Conservation (phyloP, 2,888 invertebrate species). For the Chymomyza procnemis region DNA sequence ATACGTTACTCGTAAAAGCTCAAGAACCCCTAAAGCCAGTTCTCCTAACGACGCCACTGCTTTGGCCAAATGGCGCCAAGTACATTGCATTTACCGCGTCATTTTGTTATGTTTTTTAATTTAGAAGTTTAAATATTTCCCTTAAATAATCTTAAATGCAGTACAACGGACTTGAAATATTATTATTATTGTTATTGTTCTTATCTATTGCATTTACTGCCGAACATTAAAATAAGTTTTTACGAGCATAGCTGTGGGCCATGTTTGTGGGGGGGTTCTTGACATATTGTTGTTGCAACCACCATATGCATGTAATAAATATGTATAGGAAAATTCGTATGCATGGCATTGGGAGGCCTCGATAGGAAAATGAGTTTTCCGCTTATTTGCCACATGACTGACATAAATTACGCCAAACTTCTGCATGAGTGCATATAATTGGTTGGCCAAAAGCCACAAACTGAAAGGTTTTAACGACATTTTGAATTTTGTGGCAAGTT, state of each 20-base stretch:
- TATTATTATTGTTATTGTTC: not conserved
- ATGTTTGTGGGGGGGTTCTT: constrained; percentile 27
- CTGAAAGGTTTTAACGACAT: constrained; percentile 3
- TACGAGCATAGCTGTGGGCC: not conserved
- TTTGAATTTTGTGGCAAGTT: not conserved
- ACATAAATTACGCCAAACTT: constrained; percentile 67
- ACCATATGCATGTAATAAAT: constrained; percentile 10
- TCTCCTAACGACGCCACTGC: not conserved
- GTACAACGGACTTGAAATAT: constrained; percentile 9
- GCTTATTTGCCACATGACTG: constrained; percentile 51
- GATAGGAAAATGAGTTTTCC: constrained; percentile 64
- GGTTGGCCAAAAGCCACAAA: not conserved
- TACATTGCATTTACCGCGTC: not conserved
- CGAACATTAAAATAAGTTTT: constrained; percentile 20
- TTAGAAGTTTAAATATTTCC: not conserved
- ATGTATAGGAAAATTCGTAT: constrained; percentile 32
- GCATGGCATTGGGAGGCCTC: constrained; percentile 42
- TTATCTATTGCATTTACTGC: constrained; percentile 16
- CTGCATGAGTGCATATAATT: constrained; percentile 59
- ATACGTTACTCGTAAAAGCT: too few species aligned
- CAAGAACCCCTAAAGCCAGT: too few species aligned
- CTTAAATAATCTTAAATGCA: not conserved
- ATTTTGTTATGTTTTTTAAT: not conserved
- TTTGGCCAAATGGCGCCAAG: not conserved
- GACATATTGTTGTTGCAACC: constrained; percentile 17